phyloP scores from a whole-genome alignment of 2,797 vertebrate species.

The Paramormyrops hopkinsi region DNA sequence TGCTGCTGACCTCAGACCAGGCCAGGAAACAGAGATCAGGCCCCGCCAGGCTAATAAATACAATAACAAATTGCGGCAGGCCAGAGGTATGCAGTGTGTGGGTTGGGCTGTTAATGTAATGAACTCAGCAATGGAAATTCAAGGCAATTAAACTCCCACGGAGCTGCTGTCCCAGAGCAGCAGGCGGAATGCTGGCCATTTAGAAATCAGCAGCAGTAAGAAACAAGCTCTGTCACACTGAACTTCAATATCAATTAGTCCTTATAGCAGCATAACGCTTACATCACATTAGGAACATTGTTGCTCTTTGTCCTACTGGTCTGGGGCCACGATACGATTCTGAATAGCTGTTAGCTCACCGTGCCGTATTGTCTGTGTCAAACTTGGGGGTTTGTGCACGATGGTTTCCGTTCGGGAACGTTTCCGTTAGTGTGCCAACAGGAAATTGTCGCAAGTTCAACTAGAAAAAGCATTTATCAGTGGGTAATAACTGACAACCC shows the following conservation, averaged over 20 bases:
- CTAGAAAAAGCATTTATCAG: slow-evolving; percentile 14
- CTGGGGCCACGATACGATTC: slow-evolving; percentile 50
- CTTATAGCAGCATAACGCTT: slow-evolving; percentile 48
- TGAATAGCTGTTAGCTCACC: slow-evolving; percentile 39
- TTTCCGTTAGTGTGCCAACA: slow-evolving; percentile 14
- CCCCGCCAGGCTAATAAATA: slow-evolving; percentile 55
- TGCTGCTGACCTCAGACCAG: slow-evolving; percentile 31
- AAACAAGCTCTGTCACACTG: slow-evolving; percentile 56
- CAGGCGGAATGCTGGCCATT: slow-evolving; percentile 57
- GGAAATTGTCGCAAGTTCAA: slow-evolving; percentile 24
- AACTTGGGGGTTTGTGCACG: background rate
- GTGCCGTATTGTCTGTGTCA: background rate
- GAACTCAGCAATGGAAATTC: slow-evolving; percentile 63
- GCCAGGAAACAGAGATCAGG: slow-evolving; percentile 16
- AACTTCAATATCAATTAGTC: slow-evolving; percentile 56
- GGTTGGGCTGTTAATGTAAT: slow-evolving; percentile 63
- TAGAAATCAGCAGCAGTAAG: slow-evolving; percentile 53
- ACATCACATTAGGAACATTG: slow-evolving; percentile 27
- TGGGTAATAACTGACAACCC: background rate
- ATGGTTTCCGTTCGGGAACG: background rate
- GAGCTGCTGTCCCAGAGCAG: slow-evolving; percentile 50
- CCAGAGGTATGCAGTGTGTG: slow-evolving; percentile 62
- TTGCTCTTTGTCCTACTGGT: slow-evolving; percentile 48
- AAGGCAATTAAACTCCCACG: slow-evolving; percentile 70
- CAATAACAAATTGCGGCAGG: slow-evolving; percentile 67